phyloP scores from a whole-genome alignment of 1,140 invertebrate genomes.

The Sycophila sp. region DNA sequence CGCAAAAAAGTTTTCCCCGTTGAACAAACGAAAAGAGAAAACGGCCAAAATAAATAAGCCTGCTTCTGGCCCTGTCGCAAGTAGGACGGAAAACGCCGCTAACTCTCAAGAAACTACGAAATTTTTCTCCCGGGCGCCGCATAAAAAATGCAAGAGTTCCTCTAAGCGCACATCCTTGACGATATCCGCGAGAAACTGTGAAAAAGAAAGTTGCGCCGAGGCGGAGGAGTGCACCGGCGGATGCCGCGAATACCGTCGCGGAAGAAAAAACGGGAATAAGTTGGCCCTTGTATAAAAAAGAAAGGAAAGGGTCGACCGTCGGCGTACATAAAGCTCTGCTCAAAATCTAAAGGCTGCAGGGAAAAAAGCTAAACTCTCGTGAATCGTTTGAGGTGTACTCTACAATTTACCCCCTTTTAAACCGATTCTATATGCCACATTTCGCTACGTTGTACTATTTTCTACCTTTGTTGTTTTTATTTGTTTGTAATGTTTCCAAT shows the following conservation, averaged over 20 bases:
- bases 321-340: too few species aligned
- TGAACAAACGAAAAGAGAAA: neutral
- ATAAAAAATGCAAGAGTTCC: neutral
- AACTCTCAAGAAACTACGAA: neutral
- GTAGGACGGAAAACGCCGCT: neutral
- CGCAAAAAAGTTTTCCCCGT: neutral
- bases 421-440: too few species aligned
- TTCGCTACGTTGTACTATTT: too few species aligned
- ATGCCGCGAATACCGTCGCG: neutral
- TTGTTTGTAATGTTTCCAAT: too few species aligned
- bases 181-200: neutral
- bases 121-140: neutral
- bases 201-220: neutral
- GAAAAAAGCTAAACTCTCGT: too few species aligned
- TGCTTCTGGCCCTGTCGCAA: neutral
- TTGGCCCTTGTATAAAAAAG: too few species aligned
- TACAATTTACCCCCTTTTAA: too few species aligned
- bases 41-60: neutral
- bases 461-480: too few species aligned
- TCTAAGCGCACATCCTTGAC: neutral
- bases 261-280: too few species aligned
- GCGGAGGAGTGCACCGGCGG: neutral
- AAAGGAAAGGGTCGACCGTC: too few species aligned
- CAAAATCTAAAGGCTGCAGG: too few species aligned
- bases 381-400: too few species aligned